Base-by-base conservation (phyloP, 2,113 vertebrate genomes). In the Nothoprocta pentlandii region DNA sequence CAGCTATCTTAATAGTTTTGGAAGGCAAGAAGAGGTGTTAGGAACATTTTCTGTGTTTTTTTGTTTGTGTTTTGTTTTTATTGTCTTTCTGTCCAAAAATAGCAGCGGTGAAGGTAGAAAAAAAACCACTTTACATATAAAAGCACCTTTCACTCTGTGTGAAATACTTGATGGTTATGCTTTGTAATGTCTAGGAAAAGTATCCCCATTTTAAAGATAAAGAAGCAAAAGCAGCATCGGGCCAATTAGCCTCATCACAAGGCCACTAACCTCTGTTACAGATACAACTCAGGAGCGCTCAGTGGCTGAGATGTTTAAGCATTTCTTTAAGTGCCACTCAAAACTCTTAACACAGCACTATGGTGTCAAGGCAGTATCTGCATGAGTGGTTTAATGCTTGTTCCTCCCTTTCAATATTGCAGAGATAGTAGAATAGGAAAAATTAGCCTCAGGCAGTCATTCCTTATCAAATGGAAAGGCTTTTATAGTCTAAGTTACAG, bases 1-100 rank as follows among this genome's bases (percentile, higher is more conserved):
- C 32, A 10, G 54, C 0, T 5, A 4, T 17, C 8, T 59, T 9
- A 15, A 49, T 32, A 69, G 13, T 30, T 25, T 51, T 7, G 9
- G 20, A 77, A 30, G 5, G 10, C 2, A 16, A 14, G 44, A 7
- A 12, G 16, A 67, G 70, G 51, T 32, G 1, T 21, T 30, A 12
- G 47, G 21, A 49, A 5, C 32, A 3, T 14, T 28, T 59, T 44
- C 10, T 64, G 16, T 23, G 25, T 28, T 54, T 54, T 28, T 54
- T 15, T 26, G 16, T 53, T 19, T 51, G 10, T 25, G 8, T 53
- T 53, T 53, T 26, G 23, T 53, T 26, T 26, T 30, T 30, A 4
- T 47, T 47, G 19, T 21, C 6, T 79, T 73, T 12, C 56, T 34
- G 41, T 16, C 25, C 11, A 44, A 79, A 89, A 87, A 8, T 4